These are phyloP conservation scores for Melipona bicolor DNA, from an alignment of 2,888 invertebrate genomes.

Conservation along the genomic window DNA sequence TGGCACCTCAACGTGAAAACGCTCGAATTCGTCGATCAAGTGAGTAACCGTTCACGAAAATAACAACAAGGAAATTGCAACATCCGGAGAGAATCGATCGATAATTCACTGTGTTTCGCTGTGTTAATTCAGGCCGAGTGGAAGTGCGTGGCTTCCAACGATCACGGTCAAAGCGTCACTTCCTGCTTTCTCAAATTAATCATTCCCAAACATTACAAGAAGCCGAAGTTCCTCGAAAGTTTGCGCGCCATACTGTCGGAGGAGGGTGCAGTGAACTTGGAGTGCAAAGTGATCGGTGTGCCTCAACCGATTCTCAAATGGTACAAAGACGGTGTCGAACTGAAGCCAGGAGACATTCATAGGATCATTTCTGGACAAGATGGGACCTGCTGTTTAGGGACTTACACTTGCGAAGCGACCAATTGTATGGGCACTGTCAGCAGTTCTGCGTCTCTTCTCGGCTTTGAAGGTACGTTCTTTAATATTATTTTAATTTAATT, in stretches of 20 bases:
- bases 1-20: constrained; percentile 90
- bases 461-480: constrained; percentile 89
- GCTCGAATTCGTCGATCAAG: constrained; percentile 92
- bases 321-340: constrained; percentile 95
- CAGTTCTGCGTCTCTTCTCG: constrained; percentile 94
- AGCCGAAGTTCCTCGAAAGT: constrained; percentile 94
- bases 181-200: constrained; percentile 93
- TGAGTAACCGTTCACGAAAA: constrained; percentile 58
- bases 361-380: constrained; percentile 95
- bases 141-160: constrained; percentile 96
- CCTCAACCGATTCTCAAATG: constrained; percentile 95
- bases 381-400: constrained; percentile 95
- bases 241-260: constrained; percentile 93
- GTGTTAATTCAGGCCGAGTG: constrained; percentile 88
- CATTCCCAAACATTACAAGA: constrained; percentile 95
- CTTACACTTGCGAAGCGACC: constrained; percentile 95
- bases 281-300: constrained; percentile 96
- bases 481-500: too few relatives aligned
- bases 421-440: constrained; percentile 96
- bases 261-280: constrained; percentile 95
- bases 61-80: background rate
- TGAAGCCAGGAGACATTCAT: constrained; percentile 96
- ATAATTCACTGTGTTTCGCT: background rate
- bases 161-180: constrained; percentile 94
- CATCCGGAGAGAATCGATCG: too few relatives aligned